Conservation (phyloP, 2,797 vertebrate genomes). For the Loriculus beryllinus region DNA sequence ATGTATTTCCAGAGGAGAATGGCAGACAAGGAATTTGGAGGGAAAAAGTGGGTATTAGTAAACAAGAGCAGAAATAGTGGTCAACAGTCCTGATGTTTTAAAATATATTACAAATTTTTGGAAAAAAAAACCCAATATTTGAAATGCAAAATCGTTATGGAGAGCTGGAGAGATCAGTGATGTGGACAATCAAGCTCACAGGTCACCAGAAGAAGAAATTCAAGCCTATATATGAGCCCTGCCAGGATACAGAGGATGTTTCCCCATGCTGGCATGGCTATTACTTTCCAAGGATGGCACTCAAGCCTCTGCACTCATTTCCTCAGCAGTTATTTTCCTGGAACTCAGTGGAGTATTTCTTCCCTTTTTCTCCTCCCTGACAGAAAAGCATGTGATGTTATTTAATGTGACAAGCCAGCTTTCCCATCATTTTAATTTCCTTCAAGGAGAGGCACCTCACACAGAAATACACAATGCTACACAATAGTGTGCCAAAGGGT, state of each 20-base stretch:
- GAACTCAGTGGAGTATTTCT: conserved; percentile 7
- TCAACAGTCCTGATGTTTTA: background rate
- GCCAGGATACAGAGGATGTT: background rate
- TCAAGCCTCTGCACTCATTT: background rate
- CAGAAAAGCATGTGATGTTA: conserved; percentile 46
- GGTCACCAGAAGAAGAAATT: background rate
- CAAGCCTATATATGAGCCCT: background rate
- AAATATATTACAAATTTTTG: background rate
- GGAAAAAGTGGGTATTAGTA: background rate
- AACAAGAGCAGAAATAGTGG: background rate
- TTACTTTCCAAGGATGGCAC: conserved; percentile 3
- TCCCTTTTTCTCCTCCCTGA: background rate
- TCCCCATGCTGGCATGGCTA: background rate
- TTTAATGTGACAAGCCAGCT: conserved; percentile 11
- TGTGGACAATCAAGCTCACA: background rate
- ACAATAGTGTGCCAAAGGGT: background rate
- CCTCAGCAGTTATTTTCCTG: conserved; percentile 20
- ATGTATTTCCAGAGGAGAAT: background rate
- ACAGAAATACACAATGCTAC: background rate
- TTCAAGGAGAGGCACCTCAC: conserved; percentile 20
- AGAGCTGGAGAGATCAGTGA: background rate
- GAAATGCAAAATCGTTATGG: background rate
- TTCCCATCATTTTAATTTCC: conserved; percentile 51
- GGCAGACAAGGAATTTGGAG: background rate
- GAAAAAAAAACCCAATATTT: background rate